Base-by-base conservation (phyloP, 2,888 invertebrate genomes). In the Criorhina ranunculi region DNA sequence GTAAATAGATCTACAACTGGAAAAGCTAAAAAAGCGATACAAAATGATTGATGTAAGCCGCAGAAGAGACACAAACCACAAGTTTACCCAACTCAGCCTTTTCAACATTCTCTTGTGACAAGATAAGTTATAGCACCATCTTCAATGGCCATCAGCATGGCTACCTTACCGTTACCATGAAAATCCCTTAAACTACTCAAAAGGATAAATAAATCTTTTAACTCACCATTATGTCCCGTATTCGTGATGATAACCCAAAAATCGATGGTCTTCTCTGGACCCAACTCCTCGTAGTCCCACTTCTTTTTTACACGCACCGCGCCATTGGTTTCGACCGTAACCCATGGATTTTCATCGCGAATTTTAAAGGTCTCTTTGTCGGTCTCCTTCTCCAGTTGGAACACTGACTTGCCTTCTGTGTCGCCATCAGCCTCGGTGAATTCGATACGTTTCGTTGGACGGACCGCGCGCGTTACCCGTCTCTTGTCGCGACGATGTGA, bases 201-300 rank as follows among this genome's bases (percentile, higher is more conserved):
- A 24, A 24, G 1, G 9, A n/a, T 5, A 17, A 17, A 46, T 9
- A 66, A 8, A 42, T 1, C 5, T 4, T 1, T 42, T 5, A 2
- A 93, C 95, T 95, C 91, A 97, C 96, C 96, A 93, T 96, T 95
- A 91, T 95, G 96, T 93, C 96, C 97, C 87, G 96, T 94, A 92
- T 98, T 98, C 76, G 96, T 97, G 89, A 98, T 98, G 70, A 97
- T 97, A 67, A 98, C 98, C 98, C 98, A 98, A 92, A 98, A 98
- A 92, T 98, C 98, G 89, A 98, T 98, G 11, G 97, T 98, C 92
- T 98, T 98, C 93, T 98, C 98, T 1, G 97, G 97, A 29, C 98
- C 98, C 57, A 98, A 92, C 90, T 98, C 98, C 91, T 98, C 98
- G 92, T 97, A 98, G 94, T 98, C 98, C 98, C 98, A 98, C 95